Conservation (phyloP, 2,888 invertebrate species). For the Drosophila longiperda region DNA sequence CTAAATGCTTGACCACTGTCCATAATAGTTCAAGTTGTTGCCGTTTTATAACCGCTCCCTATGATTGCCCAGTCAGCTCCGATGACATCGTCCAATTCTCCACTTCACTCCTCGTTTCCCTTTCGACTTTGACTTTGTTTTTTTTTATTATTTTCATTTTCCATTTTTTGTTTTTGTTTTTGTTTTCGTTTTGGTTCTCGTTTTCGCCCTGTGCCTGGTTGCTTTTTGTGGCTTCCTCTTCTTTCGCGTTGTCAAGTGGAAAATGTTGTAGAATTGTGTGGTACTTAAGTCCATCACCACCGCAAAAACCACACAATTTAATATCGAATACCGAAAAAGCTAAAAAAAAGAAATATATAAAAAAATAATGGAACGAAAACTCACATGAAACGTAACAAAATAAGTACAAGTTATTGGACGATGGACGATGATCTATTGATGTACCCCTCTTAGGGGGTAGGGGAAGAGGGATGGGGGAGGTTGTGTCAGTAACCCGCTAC, state of each 20-base stretch:
- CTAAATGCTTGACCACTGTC: conserved; percentile 76
- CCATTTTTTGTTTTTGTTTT: neutral
- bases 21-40: conserved; percentile 71
- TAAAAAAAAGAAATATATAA: conserved; percentile 23
- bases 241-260: conserved; percentile 80
- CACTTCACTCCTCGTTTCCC: conserved; percentile 9
- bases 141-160: no score
- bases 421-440: conserved; percentile 26
- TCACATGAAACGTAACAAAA: conserved; percentile 48
- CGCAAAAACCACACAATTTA: conserved; percentile 82
- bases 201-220: conserved; percentile 28
- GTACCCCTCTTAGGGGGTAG: neutral
- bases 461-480: neutral
- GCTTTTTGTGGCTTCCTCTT: conserved; percentile 74
- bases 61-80: conserved; percentile 49
- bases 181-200: conserved; percentile 34
- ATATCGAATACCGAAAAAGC: conserved; percentile 68
- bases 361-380: conserved; percentile 35
- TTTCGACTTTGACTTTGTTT: neutral
- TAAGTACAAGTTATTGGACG: conserved; percentile 37
- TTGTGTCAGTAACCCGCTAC: conserved; percentile 28
- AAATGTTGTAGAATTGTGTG: conserved; percentile 76
- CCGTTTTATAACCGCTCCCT: conserved; percentile 55
- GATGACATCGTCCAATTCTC: conserved; percentile 48
- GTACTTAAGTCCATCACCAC: conserved; percentile 71